phyloP scores from a whole-genome alignment of 1,140 invertebrate species.

The Cotesia chilonis region DNA sequence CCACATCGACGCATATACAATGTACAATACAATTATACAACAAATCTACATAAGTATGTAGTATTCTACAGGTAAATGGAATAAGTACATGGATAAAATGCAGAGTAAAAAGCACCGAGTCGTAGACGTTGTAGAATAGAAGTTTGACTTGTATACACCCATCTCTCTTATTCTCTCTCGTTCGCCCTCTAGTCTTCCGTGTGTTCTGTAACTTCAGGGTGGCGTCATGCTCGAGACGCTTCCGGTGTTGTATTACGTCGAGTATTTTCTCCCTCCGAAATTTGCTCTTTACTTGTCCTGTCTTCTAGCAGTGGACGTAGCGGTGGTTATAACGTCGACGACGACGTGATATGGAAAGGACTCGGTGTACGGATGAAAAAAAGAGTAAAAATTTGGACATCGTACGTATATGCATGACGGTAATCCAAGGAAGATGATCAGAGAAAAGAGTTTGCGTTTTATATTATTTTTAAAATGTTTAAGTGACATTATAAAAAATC shows the following conservation, averaged over 20 bases:
- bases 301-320: slow-evolving; percentile 15
- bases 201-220: slow-evolving; percentile 67
- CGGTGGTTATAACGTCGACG: not conserved
- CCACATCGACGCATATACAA: slow-evolving; percentile 11
- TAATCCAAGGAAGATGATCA: too few relatives aligned
- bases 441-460: too few relatives aligned
- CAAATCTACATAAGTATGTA: slow-evolving; percentile 25
- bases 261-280: slow-evolving; percentile 40
- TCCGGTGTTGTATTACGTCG: slow-evolving; percentile 66
- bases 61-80: not conserved
- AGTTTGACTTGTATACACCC: slow-evolving; percentile 54
- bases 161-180: slow-evolving; percentile 37
- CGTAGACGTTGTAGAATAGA: slow-evolving; percentile 24
- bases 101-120: slow-evolving; percentile 36
- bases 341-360: not conserved
- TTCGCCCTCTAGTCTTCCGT: slow-evolving; percentile 38
- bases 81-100: slow-evolving; percentile 3
- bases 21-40: slow-evolving; percentile 19
- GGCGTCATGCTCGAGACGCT: slow-evolving; percentile 67
- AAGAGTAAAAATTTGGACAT: slow-evolving; percentile 3
- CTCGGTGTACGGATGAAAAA: not conserved
- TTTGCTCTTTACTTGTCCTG: slow-evolving; percentile 18
- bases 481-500: too few relatives aligned
- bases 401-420: too few relatives aligned
- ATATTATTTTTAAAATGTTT: too few relatives aligned